Percentiles rank a stretch among this genome's conserved stretches.
Evolutionary conservation across 2,113 vertebrate genomes (phyloP).

Genomic region (Cisticola juncidis): DNA sequence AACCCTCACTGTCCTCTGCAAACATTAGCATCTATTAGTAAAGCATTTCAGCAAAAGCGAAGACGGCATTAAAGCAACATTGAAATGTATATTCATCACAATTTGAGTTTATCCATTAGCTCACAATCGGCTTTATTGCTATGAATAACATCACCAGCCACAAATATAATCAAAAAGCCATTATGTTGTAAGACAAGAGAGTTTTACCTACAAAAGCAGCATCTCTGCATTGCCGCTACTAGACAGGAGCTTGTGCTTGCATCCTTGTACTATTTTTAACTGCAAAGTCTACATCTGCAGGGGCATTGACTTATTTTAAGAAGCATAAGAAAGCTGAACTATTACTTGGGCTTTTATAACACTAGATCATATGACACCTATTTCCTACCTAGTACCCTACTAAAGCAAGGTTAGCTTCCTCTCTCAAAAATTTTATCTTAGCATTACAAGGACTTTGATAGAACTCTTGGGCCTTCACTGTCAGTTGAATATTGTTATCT

Average conservation of each 20-base stretch:
- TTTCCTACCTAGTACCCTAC: not conserved
- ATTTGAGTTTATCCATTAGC: not conserved
- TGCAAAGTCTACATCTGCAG: not conserved
- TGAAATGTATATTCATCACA: not conserved
- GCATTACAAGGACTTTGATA: not conserved
- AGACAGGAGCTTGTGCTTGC: not conserved
- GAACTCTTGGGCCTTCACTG: not conserved
- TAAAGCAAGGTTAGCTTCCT: not conserved
- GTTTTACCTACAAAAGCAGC: not conserved
- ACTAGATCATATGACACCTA: not conserved
- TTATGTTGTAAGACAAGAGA: accelerated
- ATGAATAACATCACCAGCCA: not conserved
- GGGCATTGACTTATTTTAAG: not conserved
- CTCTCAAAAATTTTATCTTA: not conserved
- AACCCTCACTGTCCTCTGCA: not conserved
- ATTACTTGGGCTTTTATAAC: not conserved
- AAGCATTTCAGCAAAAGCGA: not conserved
- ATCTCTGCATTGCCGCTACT: not conserved
- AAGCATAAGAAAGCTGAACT: not conserved
- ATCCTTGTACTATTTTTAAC: conserved; percentile 20
- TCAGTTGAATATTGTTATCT: not conserved
- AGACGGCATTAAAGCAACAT: not conserved
- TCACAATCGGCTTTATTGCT: not conserved
- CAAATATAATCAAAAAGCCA: not conserved
- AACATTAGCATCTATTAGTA: not conserved